Conservation (phyloP, 2,797 vertebrate genomes). For the Amblyraja radiata region DNA sequence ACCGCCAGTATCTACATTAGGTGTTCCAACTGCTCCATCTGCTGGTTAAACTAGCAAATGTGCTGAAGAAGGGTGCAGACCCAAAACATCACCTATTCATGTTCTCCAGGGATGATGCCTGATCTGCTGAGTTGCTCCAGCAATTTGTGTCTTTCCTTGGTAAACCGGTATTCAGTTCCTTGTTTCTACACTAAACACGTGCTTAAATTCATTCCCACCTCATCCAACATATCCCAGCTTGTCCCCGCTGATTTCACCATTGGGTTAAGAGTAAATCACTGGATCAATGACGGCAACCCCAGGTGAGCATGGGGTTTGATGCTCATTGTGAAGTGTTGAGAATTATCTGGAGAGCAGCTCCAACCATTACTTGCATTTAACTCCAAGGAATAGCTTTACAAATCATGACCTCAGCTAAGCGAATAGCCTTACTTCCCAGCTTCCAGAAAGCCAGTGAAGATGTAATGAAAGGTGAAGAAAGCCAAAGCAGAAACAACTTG, state of each 20-base stretch:
- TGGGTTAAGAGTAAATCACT: background rate
- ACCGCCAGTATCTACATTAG: background rate
- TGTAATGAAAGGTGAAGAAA: background rate
- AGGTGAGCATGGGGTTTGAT: background rate
- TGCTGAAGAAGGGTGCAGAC: background rate
- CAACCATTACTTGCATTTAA: background rate
- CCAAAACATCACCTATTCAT: no score
- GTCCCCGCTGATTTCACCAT: background rate
- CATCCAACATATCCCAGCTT: background rate
- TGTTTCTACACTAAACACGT: no score
- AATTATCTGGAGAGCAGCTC: background rate
- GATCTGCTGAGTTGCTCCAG: no score
- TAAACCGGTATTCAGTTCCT: no score
- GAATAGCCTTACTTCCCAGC: background rate
- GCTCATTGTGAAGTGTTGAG: background rate
- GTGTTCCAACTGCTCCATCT: background rate
- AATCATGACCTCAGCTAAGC: background rate
- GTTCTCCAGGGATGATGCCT: no score
- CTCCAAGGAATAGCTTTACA: background rate
- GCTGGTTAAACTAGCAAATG: background rate
- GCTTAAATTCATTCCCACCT: background rate
- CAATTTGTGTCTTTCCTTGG: no score
- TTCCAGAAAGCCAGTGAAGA: background rate
- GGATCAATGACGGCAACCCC: background rate
- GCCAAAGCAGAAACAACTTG: background rate